Evolutionary conservation across 1,140 invertebrate genomes (phyloP), one percentile per base, ranked within the genome.

Genomic region (Ceratina japonica): DNA sequence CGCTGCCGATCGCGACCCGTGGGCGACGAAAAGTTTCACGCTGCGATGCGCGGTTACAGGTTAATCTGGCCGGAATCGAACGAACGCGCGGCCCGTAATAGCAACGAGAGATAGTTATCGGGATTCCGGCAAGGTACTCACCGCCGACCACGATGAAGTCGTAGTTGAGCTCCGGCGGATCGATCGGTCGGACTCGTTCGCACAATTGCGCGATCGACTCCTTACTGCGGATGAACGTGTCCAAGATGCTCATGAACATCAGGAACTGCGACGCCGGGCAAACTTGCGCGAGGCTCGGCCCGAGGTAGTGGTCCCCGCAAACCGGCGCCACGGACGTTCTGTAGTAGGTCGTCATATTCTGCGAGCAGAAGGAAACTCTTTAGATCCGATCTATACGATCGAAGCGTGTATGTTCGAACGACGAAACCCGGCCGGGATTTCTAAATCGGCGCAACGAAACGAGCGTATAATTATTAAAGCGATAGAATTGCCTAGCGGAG

Each of bases 91-190:
- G 27, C 27, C n/a, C n/a, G 27, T 31, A 31, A 44, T 44, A 44
- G 37, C 5, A 10, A 44, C 37, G 37, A 44, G 37, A 44, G 37
- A 44, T 44, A 44, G 37, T 44, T 44, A 44, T 44, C 5, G 37
- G 37, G 37, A 44, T 44, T 44, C 37, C 37, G 37, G 37, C 10
- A 44, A 44, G 0, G 13, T 83, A 91, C 91, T 92, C 92, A 86
- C 94, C 93, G 22, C 94, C 87, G 89, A 94, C 91, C 3, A 94
- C 93, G 51, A 94, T 93, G 83, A 94, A 95, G 79, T 95, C 94
- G 78, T 94, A 94, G 51, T 92, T 90, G 58, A 84, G 81, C 63
- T 93, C 91, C 1, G 93, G 90, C 7, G 84, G 81, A 37, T 89
- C 75, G 52, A 82, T 78, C 0, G 92, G 91, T 20, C 49, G 82